phyloP scores from a whole-genome alignment of 2,113 vertebrate genomes.

The Acanthochromis polyacanthus region DNA sequence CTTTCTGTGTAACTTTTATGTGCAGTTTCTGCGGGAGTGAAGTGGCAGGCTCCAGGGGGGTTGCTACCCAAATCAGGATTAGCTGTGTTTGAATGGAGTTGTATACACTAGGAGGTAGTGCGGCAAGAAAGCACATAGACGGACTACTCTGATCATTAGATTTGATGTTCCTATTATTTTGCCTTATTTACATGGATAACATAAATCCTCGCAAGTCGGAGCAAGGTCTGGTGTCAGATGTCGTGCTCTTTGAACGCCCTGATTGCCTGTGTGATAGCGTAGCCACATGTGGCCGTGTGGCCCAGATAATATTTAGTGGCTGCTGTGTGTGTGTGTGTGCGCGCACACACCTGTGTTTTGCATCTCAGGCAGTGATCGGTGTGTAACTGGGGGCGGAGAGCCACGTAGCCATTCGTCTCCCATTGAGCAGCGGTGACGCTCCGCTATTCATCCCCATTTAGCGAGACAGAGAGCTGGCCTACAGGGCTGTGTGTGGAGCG shows the following conservation, averaged over 20 bases:
- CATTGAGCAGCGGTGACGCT: slow-evolving; percentile 63
- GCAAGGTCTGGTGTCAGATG: slow-evolving; percentile 10
- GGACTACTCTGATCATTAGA: not conserved
- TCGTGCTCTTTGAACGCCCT: slow-evolving; percentile 27
- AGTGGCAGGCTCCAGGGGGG: not conserved
- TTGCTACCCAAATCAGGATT: not conserved
- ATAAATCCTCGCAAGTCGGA: slow-evolving; percentile 12
- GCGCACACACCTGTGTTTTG: slow-evolving; percentile 3
- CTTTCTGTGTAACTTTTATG: slow-evolving; percentile 21
- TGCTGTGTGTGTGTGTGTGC: not conserved
- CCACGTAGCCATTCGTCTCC: slow-evolving; percentile 65
- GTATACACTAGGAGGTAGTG: not conserved
- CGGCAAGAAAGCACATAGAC: not conserved
- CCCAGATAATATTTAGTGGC: slow-evolving; percentile 47
- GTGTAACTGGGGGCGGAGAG: slow-evolving; percentile 66
- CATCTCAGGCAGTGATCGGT: slow-evolving; percentile 46
- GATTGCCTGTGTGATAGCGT: slow-evolving; percentile 20
- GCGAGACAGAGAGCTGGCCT: slow-evolving; percentile 69
- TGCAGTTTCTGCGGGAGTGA: not conserved
- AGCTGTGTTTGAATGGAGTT: not conserved
- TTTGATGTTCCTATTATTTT: not conserved
- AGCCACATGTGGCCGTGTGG: slow-evolving; percentile 20
- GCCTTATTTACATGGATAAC: slow-evolving; percentile 9
- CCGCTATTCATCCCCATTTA: slow-evolving; percentile 78
- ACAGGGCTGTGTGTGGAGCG: slow-evolving; percentile 65